These are phyloP conservation scores for Eilema griseolum DNA, from an alignment of 2,888 invertebrate genomes.

Conservation along the genomic window DNA sequence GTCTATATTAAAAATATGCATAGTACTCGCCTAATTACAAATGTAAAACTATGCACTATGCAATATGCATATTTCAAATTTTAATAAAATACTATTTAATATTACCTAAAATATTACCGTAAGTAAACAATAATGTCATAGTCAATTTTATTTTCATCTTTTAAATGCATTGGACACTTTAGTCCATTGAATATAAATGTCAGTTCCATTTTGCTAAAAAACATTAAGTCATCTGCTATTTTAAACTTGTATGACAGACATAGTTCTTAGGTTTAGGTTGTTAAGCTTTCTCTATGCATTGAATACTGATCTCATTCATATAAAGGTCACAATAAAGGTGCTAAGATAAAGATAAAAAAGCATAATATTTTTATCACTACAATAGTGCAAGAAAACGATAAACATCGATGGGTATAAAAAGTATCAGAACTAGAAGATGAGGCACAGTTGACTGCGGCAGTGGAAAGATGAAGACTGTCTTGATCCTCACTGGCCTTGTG, in stretches of 20 bases:
- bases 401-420: slow-evolving; percentile 53
- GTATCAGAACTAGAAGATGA: neutral
- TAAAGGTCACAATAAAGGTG: slow-evolving; percentile 39
- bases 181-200: neutral
- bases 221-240: slow-evolving; percentile 6
- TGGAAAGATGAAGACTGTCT: slow-evolving; percentile 81
- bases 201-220: slow-evolving; percentile 2
- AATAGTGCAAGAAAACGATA: slow-evolving; percentile 29
- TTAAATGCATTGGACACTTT: neutral
- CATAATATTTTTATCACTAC: slow-evolving; percentile 42
- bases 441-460: slow-evolving; percentile 71
- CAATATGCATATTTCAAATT: neutral
- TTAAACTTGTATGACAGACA: slow-evolving; percentile 3
- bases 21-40: too few relatives aligned
- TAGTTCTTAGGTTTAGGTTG: neutral
- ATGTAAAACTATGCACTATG: too few relatives aligned
- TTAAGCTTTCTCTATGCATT: slow-evolving; percentile 3
- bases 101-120: neutral
- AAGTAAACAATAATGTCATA: too few relatives aligned
- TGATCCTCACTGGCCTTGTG: slow-evolving; percentile 74
- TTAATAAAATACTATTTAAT: neutral
- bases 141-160: neutral
- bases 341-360: slow-evolving; percentile 42
- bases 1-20: too few relatives aligned
- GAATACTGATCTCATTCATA: slow-evolving; percentile 15